Evolutionary conservation across 2,113 vertebrate genomes (phyloP), one percentile per base, ranked within the genome.

Genomic region (Chamaea fasciata): DNA sequence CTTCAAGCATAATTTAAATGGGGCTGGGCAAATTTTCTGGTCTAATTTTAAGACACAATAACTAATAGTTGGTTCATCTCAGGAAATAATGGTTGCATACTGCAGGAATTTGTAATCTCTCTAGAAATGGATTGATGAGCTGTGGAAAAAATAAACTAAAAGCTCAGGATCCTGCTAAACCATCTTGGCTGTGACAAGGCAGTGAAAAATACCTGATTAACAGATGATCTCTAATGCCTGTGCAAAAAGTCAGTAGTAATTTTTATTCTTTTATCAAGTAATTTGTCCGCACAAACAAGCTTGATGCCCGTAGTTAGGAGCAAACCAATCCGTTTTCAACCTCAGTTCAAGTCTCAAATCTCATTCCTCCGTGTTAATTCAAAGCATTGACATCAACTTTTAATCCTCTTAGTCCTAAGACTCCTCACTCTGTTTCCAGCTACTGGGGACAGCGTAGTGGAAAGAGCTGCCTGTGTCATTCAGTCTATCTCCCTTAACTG

Each of bases 1-100:
- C 75, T 74, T 90, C 56, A 83, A 85, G 74, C 1, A 0, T 67
- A 37, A 55, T 92, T 92, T 67, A 80, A 92, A 78, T 42, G 14
- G 52, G 52, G 33, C 64, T 69, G 23, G 20, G 46, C 50, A 71
- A 68, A 89, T 90, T 93, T 94, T 89, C 83, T 95, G 92, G 73
- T 78, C 83, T 86, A 68, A 53, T 96, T 94, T 86, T 90, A 60
- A 88, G 79, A 44, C 60, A 88, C 60, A 71, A 74, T 95, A 68
- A 31, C 16, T 76, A 81, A 42, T 20, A 33, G 46, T 44, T 62
- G 17, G 13, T 75, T 89, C 17, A 20, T 56, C 56, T 75, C 15
- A 37, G 42, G 33, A 90, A 86, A 90, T 59, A 90, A 46, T 4
- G 2, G 24, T 47, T 50, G 21, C 41, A 46, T 62, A 30, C 14